phyloP scores from a whole-genome alignment of 2,888 invertebrate species.

The Enoplolaimus lenunculus region DNA sequence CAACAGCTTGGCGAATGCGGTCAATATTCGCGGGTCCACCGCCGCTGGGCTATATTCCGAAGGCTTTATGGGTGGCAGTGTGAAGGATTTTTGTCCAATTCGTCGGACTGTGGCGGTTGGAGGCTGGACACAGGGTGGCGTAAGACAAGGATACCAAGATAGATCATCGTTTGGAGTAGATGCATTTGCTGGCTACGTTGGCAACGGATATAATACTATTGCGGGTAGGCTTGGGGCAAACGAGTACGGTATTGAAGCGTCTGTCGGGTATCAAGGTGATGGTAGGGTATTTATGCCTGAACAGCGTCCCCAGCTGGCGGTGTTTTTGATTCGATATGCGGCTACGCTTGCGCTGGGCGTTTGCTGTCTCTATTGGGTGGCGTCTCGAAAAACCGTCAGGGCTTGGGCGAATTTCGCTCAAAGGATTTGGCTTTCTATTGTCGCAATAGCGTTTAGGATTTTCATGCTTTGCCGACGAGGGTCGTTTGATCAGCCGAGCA shows the following conservation, averaged over 20 bases:
- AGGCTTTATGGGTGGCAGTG: not conserved
- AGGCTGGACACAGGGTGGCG: too few species aligned
- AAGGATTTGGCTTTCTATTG: too few species aligned
- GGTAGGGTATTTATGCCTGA: too few species aligned
- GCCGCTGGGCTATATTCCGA: slow-evolving; percentile 21
- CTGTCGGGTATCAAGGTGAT: not conserved
- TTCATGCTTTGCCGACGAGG: too few species aligned
- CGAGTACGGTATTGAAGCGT: slow-evolving; percentile 19
- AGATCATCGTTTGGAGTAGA: not conserved
- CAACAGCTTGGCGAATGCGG: not conserved
- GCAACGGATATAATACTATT: too few species aligned
- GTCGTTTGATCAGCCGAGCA: too few species aligned
- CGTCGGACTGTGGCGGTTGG: not conserved
- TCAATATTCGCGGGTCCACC: not conserved
- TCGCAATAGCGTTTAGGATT: too few species aligned
- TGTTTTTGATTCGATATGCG: slow-evolving; percentile 54
- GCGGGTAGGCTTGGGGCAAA: too few species aligned
- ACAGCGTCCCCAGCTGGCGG: slow-evolving; percentile 27
- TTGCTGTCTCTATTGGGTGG: slow-evolving; percentile 90
- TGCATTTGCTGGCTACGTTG: not conserved
- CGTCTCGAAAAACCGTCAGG: slow-evolving; percentile 83
- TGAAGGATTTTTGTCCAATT: not conserved
- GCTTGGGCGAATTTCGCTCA: too few species aligned
- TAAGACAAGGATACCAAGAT: too few species aligned
- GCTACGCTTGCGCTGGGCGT: slow-evolving; percentile 87